Evolutionary conservation across 2,797 vertebrate genomes (phyloP).

Genomic region (Spea hammondii): DNA sequence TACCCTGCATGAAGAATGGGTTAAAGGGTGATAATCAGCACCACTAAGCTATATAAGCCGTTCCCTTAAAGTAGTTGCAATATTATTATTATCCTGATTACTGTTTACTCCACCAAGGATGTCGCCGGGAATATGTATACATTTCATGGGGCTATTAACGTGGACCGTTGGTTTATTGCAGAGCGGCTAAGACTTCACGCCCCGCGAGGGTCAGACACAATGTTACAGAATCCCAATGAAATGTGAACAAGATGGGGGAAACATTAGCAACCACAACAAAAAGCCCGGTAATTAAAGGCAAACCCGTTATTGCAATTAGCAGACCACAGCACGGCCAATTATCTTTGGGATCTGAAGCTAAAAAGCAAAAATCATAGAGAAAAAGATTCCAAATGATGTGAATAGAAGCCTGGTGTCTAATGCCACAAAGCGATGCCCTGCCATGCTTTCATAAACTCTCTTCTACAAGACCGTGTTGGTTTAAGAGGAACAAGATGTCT

Average conservation of each 20-base stretch:
- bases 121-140: too few species aligned
- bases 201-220: constrained; percentile 1
- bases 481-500: neutral
- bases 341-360: constrained; percentile 1
- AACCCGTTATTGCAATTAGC: constrained; percentile 31
- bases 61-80: too few species aligned
- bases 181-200: neutral
- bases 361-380: neutral
- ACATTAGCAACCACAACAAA: constrained; percentile 27
- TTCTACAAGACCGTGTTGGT: too few species aligned
- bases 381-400: neutral
- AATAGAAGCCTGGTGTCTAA: neutral
- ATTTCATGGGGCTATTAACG: too few species aligned
- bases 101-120: too few species aligned
- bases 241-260: neutral
- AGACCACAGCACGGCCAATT: constrained; percentile 15
- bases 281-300: constrained; percentile 25
- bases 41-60: too few species aligned
- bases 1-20: too few species aligned
- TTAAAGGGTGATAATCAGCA: too few species aligned
- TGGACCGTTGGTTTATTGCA: too few species aligned
- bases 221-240: constrained; percentile 8
- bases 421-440: neutral
- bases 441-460: neutral
- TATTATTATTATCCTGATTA: neutral